Conservation (phyloP, 2,888 invertebrate genomes). For the Ditylenchus weischeri region DNA sequence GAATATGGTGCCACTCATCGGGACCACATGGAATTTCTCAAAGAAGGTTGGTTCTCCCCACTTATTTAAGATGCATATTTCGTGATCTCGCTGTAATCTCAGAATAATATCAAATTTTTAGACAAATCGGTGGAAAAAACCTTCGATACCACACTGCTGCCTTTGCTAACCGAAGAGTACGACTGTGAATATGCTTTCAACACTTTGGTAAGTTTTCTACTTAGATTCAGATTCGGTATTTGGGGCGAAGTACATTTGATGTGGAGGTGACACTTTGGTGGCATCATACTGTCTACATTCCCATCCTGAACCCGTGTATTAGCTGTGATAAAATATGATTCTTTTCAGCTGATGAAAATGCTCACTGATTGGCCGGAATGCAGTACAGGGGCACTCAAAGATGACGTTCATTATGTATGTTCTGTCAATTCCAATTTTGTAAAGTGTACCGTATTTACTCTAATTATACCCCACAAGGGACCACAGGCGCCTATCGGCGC, state of each 20-base stretch:
- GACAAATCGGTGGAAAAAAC: constrained; percentile 26
- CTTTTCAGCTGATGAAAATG: constrained; percentile 42
- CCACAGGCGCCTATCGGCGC: no score
- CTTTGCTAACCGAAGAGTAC: constrained; percentile 52
- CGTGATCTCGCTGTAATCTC: not conserved
- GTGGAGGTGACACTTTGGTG: no score
- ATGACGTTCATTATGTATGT: constrained; percentile 49
- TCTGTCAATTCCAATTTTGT: constrained; percentile 1
- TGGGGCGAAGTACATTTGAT: no score
- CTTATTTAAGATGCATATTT: not conserved
- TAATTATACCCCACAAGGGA: no score
- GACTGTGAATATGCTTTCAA: constrained; percentile 54
- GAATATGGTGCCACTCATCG: constrained; percentile 55
- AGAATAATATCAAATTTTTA: not conserved
- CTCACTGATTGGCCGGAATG: constrained; percentile 57
- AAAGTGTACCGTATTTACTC: no score
- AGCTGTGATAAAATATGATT: no score
- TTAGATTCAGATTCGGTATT: no score
- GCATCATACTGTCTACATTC: no score
- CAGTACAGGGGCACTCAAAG: constrained; percentile 44
- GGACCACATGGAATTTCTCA: constrained; percentile 49
- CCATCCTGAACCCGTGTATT: no score
- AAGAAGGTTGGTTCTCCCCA: not conserved
- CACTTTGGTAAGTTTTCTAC: constrained; percentile 41
- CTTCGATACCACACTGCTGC: constrained; percentile 52